Conservation (phyloP, 2,888 invertebrate species). For the Automeris io region DNA sequence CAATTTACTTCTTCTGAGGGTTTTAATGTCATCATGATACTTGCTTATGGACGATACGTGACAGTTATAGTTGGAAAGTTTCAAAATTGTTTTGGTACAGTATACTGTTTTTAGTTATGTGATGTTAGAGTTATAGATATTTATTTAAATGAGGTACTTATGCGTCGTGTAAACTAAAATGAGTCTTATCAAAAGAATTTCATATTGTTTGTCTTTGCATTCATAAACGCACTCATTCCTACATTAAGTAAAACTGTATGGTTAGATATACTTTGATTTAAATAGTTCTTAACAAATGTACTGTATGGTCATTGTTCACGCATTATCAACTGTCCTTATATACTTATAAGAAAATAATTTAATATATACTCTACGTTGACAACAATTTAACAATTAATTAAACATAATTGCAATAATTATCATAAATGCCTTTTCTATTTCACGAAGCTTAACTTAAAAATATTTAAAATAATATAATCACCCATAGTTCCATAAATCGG, state of each 20-base stretch:
- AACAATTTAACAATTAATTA: constrained; percentile 67
- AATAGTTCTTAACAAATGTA: constrained; percentile 22
- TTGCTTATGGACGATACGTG: no score
- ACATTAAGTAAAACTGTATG: not conserved
- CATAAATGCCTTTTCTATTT: constrained; percentile 63
- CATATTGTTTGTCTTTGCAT: no score
- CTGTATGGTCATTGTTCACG: constrained; percentile 27
- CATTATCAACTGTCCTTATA: constrained; percentile 38
- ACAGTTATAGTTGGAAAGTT: not conserved
- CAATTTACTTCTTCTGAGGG: no score
- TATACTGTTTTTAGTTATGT: not conserved
- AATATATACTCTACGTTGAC: constrained; percentile 67
- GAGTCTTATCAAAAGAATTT: not conserved
- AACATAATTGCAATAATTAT: constrained; percentile 43
- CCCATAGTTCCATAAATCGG: constrained; percentile 32
- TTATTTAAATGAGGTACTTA: not conserved
- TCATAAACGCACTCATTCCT: not conserved
- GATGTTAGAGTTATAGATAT: not conserved
- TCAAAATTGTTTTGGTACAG: not conserved
- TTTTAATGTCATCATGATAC: no score
- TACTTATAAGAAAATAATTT: constrained; percentile 67
- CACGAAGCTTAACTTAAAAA: constrained; percentile 50
- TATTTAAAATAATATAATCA: constrained; percentile 21
- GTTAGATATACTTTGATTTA: constrained; percentile 18
- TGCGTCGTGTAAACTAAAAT: no score